Evolutionary conservation across 2,113 vertebrate species (phyloP).

Genomic region (Lepidothrix coronata): DNA sequence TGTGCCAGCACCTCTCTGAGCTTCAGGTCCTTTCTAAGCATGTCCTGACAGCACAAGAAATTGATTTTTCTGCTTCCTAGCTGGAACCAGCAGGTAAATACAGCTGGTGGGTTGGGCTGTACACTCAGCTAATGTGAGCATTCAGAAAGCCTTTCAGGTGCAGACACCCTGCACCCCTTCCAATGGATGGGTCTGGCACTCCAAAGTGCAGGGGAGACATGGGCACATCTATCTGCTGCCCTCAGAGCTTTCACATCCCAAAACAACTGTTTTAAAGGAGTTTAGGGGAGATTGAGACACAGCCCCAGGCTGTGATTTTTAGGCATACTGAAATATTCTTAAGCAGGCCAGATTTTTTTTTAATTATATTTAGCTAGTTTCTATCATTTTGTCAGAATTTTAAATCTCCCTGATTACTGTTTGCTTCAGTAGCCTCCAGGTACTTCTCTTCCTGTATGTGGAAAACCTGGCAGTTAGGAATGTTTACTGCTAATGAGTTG

Average conservation of each 20-base stretch:
- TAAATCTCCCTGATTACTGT: neutral
- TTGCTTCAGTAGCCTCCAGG: neutral
- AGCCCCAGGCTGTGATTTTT: neutral
- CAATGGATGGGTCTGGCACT: neutral
- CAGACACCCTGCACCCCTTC: neutral
- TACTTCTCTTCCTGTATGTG: neutral
- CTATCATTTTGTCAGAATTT: neutral
- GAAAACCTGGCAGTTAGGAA: constrained; percentile 15
- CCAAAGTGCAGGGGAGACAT: neutral
- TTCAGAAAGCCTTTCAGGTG: neutral
- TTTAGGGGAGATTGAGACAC: neutral
- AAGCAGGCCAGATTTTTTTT: neutral
- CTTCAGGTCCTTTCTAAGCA: neutral
- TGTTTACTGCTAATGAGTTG: constrained; percentile 37
- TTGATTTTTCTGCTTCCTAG: neutral
- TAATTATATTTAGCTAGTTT: neutral
- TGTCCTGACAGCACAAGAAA: neutral
- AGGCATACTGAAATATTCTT: neutral
- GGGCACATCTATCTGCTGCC: neutral
- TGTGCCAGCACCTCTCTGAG: neutral
- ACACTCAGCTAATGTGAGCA: neutral
- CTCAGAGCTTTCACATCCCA: neutral
- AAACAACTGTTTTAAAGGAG: neutral
- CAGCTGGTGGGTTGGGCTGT: neutral
- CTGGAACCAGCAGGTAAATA: neutral